These are phyloP conservation scores for Cryptotis parvus DNA, from an alignment of 2,113 vertebrate genomes.

Conservation along the genomic window DNA sequence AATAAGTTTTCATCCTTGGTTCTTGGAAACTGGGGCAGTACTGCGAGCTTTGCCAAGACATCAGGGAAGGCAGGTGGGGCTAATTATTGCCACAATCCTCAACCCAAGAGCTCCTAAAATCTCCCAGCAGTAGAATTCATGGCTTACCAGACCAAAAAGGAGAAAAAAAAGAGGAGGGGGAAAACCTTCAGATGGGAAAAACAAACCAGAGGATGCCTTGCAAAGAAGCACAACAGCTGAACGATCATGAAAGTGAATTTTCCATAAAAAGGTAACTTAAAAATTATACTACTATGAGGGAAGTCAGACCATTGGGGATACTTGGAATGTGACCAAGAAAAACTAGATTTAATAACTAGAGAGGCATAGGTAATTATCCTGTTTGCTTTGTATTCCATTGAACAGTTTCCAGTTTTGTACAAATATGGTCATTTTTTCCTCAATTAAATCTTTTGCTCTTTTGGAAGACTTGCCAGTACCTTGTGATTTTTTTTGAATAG, in stretches of 20 bases:
- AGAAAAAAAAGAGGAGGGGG: background rate
- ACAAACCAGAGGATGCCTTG: conserved; percentile 8
- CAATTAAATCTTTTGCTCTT: conserved; percentile 37
- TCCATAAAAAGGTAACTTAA: conserved; percentile 47
- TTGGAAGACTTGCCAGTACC: conserved; percentile 42
- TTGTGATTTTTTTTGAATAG: conserved; percentile 54
- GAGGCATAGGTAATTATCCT: background rate
- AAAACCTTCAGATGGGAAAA: background rate
- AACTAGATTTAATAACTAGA: conserved; percentile 12
- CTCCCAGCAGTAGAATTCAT: background rate
- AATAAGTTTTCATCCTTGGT: conserved; percentile 28
- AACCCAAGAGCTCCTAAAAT: background rate
- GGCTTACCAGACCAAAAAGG: conserved; percentile 31
- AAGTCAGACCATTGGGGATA: background rate
- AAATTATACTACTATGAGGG: background rate
- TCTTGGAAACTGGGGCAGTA: conserved; percentile 15
- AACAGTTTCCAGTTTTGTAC: conserved; percentile 17
- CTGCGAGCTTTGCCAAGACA: conserved; percentile 41
- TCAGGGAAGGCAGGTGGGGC: background rate
- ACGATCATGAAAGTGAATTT: conserved; percentile 38
- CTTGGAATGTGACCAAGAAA: conserved; percentile 56
- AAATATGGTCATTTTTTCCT: background rate
- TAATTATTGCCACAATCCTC: background rate
- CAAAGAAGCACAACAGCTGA: background rate
- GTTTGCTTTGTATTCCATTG: background rate